Percentiles rank a stretch among this genome's conserved stretches.
phyloP scores from a whole-genome alignment of 2,888 invertebrate species.

The Lasioglossum zephyrum region DNA sequence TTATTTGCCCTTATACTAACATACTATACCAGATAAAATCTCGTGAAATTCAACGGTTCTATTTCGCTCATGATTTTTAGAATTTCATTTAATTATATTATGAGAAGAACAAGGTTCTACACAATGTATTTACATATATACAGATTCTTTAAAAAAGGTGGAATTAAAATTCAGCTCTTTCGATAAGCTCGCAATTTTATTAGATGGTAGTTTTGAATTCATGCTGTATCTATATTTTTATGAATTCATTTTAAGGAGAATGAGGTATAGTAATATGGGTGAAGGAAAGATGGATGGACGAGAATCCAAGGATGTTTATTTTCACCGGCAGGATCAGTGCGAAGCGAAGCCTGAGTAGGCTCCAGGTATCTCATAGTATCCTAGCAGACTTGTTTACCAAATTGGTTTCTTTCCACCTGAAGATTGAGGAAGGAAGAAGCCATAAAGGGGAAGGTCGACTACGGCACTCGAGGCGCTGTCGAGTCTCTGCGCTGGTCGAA shows the following conservation, averaged over 20 bases:
- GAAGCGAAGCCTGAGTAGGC: background rate
- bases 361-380: constrained; percentile 56
- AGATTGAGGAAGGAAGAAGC: constrained; percentile 25
- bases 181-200: background rate
- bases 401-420: constrained; percentile 55
- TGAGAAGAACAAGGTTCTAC: background rate
- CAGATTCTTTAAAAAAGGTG: background rate
- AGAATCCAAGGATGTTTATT: background rate
- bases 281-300: background rate
- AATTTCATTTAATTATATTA: background rate
- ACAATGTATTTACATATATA: background rate
- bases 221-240: background rate
- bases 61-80: background rate
- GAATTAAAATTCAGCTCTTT: no score
- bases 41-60: background rate
- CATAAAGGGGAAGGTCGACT: constrained; percentile 36
- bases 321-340: constrained; percentile 26
- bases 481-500: background rate
- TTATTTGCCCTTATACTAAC: background rate
- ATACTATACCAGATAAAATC: background rate
- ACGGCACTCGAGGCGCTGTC: background rate
- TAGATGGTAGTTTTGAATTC: background rate
- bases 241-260: background rate
- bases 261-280: background rate
- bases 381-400: constrained; percentile 67